A percentile compares a stretch with the other conserved stretches of the same genome.
phyloP scores from a whole-genome alignment of 2,888 invertebrate species.

The Trissoscelio sp. region DNA sequence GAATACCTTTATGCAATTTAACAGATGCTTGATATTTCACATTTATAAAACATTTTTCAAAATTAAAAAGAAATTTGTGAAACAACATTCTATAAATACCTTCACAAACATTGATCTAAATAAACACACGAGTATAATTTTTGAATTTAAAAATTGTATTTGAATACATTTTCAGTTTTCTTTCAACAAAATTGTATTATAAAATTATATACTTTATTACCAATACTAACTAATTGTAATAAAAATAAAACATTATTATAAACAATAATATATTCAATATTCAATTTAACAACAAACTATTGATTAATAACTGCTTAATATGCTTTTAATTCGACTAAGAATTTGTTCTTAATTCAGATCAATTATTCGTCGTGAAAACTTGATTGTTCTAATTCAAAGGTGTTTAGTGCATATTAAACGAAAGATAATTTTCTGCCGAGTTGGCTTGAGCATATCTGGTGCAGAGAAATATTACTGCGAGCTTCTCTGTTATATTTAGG shows the following conservation, averaged over 20 bases:
- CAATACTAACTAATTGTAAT: no score
- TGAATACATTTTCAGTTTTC: no score
- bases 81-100: background rate
- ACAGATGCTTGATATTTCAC: no score
- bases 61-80: no score
- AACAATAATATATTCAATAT: no score
- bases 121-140: background rate
- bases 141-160: background rate
- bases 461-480: slow-evolving; percentile 41
- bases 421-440: slow-evolving; percentile 39
- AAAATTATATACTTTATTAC: no score
- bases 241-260: no score
- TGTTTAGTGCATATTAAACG: slow-evolving; percentile 27
- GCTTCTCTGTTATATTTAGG: slow-evolving; percentile 51
- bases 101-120: background rate
- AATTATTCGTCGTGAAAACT: background rate
- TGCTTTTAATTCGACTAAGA: background rate
- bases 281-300: background rate
- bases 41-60: no score
- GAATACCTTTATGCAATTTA: background rate
- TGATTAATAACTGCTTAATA: background rate
- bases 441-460: slow-evolving; percentile 31
- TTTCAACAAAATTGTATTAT: no score
- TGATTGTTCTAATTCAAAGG: slow-evolving; percentile 21
- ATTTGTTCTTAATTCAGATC: background rate